Conservation (phyloP, 1,140 invertebrate genomes). For the Maniola jurtina region DNA sequence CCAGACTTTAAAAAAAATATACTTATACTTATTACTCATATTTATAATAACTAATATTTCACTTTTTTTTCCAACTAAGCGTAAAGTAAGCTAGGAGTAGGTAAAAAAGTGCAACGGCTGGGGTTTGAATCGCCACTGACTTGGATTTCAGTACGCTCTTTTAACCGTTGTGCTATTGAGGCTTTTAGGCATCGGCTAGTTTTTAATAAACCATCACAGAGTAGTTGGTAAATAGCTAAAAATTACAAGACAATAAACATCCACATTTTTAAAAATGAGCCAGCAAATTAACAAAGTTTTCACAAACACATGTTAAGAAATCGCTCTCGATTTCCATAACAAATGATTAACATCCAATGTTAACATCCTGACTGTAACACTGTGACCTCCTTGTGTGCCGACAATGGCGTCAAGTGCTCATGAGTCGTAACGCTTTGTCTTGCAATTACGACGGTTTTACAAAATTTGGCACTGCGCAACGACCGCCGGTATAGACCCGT, state of each 20-base stretch:
- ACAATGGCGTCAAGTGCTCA: constrained; percentile 54
- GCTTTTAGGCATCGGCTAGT: too few relatives aligned
- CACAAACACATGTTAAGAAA: constrained; percentile 26
- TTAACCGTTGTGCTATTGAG: too few relatives aligned
- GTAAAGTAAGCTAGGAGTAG: too few relatives aligned
- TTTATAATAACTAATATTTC: too few relatives aligned
- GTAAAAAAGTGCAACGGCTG: too few relatives aligned
- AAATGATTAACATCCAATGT: constrained; percentile 15
- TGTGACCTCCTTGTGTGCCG: constrained; percentile 53
- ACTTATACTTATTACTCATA: too few relatives aligned
- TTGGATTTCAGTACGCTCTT: too few relatives aligned
- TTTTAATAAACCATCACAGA: too few relatives aligned
- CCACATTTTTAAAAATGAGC: not conserved
- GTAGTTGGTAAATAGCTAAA: constrained; percentile 27
- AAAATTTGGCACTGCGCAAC: constrained; percentile 61
- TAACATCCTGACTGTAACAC: not conserved
- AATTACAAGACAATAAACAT: constrained; percentile 29
- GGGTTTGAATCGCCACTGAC: too few relatives aligned
- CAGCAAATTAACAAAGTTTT: constrained; percentile 16
- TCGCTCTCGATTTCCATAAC: constrained; percentile 15
- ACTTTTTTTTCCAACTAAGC: too few relatives aligned
- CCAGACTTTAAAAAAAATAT: too few relatives aligned
- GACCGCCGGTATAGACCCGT: constrained; percentile 38
- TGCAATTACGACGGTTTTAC: constrained; percentile 66
- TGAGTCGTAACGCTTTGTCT: constrained; percentile 64